Evolutionary conservation across 1,140 invertebrate genomes (phyloP).

Genomic region (Himalopsyche phryganea): DNA sequence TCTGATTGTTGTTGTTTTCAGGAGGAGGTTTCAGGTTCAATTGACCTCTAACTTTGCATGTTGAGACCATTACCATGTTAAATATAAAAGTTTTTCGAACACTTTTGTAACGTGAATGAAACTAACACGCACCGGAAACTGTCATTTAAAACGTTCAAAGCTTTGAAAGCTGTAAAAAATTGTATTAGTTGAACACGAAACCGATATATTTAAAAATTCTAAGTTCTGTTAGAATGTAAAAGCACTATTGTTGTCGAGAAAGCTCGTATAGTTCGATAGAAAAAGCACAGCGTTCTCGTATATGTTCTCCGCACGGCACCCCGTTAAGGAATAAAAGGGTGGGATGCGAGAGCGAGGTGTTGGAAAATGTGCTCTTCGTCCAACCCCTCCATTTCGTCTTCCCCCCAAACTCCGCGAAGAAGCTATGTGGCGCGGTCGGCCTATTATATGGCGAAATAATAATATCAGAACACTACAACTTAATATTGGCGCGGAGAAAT

Average conservation of each 20-base stretch:
- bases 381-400: conserved; percentile 5
- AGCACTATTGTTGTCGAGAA: not conserved
- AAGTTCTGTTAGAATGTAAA: too few species aligned
- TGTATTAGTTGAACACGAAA: too few species aligned
- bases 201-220: too few species aligned
- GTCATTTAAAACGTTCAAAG: too few species aligned
- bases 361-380: not conserved
- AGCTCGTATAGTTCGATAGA: too few species aligned
- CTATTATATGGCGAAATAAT: not conserved
- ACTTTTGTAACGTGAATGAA: too few species aligned
- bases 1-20: conserved; percentile 31
- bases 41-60: conserved; percentile 28
- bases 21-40: conserved; percentile 29
- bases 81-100: not conserved
- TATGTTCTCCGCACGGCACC: conserved; percentile 30
- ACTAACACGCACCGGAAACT: too few species aligned
- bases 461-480: too few species aligned
- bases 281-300: conserved; percentile 2
- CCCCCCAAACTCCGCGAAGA: conserved; percentile 5
- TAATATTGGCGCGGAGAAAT: too few species aligned
- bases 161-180: too few species aligned
- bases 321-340: conserved; percentile 35
- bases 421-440: not conserved
- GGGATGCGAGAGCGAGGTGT: not conserved
- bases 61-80: conserved; percentile 29